phyloP scores from a whole-genome alignment of 2,113 vertebrate species.

The Danionella cerebrum region DNA sequence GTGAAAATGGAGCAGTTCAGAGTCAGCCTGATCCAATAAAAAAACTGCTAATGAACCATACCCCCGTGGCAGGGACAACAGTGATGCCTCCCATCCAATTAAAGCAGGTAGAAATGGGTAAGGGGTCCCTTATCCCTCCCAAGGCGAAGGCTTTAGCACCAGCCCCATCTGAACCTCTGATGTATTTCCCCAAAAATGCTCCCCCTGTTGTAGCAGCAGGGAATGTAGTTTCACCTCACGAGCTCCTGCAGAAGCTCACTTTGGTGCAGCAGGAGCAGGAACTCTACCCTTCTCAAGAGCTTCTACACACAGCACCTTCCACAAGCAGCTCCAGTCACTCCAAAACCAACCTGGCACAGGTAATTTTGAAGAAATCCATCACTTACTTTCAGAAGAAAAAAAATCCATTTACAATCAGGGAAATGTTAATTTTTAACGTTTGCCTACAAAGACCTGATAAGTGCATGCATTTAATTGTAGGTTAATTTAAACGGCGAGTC shows the following conservation, averaged over 20 bases:
- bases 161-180: background rate
- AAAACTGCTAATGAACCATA: constrained; percentile 62
- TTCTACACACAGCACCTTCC: constrained; percentile 47
- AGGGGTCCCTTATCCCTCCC: constrained; percentile 25
- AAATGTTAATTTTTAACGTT: no score
- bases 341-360: constrained; percentile 32
- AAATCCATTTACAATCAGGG: no score
- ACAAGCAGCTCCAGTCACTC: constrained; percentile 49
- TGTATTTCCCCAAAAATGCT: background rate
- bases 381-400: no score
- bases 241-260: constrained; percentile 81
- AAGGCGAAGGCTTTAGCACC: background rate
- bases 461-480: no score
- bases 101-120: constrained; percentile 30
- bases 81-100: constrained; percentile 38
- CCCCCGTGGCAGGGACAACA: constrained; percentile 14
- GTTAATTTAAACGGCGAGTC: no score
- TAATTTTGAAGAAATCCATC: no score
- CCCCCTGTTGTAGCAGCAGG: background rate
- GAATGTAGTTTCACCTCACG: constrained; percentile 75
- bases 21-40: constrained; percentile 51
- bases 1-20: constrained; percentile 55
- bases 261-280: constrained; percentile 85
- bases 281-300: constrained; percentile 68
- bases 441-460: no score